Evolutionary conservation across 1,140 invertebrate species (phyloP), one percentile per base, ranked within the genome.

Genomic region (Diabrotica undecimpunctata): DNA sequence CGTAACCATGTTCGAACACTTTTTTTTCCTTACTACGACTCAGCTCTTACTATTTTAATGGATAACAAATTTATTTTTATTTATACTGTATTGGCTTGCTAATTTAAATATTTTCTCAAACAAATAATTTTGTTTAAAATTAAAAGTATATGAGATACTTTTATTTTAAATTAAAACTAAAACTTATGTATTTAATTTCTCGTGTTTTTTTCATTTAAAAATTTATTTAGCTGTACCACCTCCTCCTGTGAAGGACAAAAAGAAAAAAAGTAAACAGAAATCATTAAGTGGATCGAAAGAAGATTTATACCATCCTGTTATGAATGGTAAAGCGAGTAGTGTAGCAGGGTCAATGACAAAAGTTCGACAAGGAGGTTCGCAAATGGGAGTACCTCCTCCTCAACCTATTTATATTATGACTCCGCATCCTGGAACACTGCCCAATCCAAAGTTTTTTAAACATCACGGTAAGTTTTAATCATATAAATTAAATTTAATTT

Each of bases 181-280:
- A 25, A 25, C 25, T 25, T 25, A 25, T 25, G 25, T 25, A 25
- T 25, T 25, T 25, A 25, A 25, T 25, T 25, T 25, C 4, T 25
- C 25, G 4, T 25, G 25, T 25, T 25, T 25, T n/a, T 25, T 25
- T 25, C 25, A 25, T 25, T 25, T 25, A 25, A 25, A n/a, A 25
- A 25, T 25, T 25, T 25, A 25, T 25, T 25, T 25, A 6, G 87
- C 90, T 1, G 86, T 89, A 9, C 91, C 92, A 5, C 91, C 92
- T 4, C 92, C 91, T 35, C 93, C 90, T 0, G 87, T 89, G 0
- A 87, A 75, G 10, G 78, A 81, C 50, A 84, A 84, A 63, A 85
- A 86, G 63, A 84, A 83, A 61, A 80, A 79, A 59, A 82, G 79
- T 61, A 85, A 82, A 70, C 64, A 72, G 67, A 73, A 82, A 75